Conservation (phyloP, 2,113 vertebrate genomes). For the Cariama cristata region DNA sequence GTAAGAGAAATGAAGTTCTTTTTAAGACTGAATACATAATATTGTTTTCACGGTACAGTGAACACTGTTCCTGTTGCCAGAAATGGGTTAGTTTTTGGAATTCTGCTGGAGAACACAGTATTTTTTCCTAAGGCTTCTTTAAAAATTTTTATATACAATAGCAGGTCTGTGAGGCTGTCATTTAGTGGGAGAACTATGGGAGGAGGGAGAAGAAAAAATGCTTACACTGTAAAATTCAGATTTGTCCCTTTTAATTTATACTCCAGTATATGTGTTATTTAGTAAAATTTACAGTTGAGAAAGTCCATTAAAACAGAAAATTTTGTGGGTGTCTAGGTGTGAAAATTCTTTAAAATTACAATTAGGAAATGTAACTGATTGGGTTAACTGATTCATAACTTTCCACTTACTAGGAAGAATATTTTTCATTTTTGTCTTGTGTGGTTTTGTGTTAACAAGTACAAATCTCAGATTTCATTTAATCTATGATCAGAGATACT, state of each 20-base stretch:
- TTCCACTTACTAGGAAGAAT: background rate
- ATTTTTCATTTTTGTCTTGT: background rate
- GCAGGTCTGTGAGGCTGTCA: background rate
- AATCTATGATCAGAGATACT: background rate
- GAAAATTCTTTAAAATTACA: background rate
- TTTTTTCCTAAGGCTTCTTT: conserved; percentile 9
- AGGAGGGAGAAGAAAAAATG: background rate
- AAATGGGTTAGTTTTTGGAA: conserved; percentile 1
- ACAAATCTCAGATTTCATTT: background rate
- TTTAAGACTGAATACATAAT: background rate
- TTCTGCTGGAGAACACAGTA: background rate
- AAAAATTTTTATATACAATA: background rate
- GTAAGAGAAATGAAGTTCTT: background rate
- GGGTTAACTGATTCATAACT: too few species aligned
- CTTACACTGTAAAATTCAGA: background rate
- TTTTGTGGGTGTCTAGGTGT: background rate
- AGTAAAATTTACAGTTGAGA: background rate
- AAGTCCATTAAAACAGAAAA: background rate
- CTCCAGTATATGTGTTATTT: background rate
- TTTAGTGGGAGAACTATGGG: background rate
- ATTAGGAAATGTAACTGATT: background rate
- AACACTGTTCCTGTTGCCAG: background rate
- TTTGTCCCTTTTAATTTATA: background rate
- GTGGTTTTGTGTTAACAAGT: background rate
- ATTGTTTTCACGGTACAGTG: background rate